A percentile compares a stretch with the other conserved stretches of the same genome.
phyloP scores from a whole-genome alignment of 2,888 invertebrate species.

The Leptinotarsa juncta region DNA sequence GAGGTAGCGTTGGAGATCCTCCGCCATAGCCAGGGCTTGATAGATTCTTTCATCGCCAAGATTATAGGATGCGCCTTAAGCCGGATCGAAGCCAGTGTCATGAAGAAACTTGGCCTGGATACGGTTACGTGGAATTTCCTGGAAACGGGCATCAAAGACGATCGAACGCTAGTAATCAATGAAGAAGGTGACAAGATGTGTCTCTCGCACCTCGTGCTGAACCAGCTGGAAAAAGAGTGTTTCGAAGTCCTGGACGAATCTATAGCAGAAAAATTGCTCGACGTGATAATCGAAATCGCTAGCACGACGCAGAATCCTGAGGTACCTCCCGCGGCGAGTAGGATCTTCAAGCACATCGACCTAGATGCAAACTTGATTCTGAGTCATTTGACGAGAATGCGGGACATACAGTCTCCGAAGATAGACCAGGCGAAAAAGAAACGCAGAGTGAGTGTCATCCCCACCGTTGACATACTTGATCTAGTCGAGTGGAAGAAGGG shows the following conservation, averaged over 20 bases:
- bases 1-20: slow-evolving; percentile 51
- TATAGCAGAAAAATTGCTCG: slow-evolving; percentile 66
- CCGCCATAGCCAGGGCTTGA: slow-evolving; percentile 40
- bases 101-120: slow-evolving; percentile 47
- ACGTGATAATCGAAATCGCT: slow-evolving; percentile 69
- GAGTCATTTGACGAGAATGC: slow-evolving; percentile 72
- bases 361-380: slow-evolving; percentile 74
- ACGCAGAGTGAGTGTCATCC: slow-evolving; percentile 64
- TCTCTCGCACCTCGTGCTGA: slow-evolving; percentile 42
- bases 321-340: slow-evolving; percentile 72
- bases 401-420: slow-evolving; percentile 66
- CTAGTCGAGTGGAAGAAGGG: slow-evolving; percentile 82
- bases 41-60: slow-evolving; percentile 49
- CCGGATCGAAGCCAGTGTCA: slow-evolving; percentile 53
- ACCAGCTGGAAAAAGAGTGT: slow-evolving; percentile 66
- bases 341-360: slow-evolving; percentile 75
- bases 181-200: slow-evolving; percentile 37
- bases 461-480: slow-evolving; percentile 73
- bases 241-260: slow-evolving; percentile 68
- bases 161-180: slow-evolving; percentile 59
- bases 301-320: slow-evolving; percentile 72
- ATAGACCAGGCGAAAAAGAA: slow-evolving; percentile 63
- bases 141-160: slow-evolving; percentile 68
- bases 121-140: slow-evolving; percentile 72
- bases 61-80: slow-evolving; percentile 53